These are phyloP conservation scores for Nasonia longicornis DNA, from an alignment of 1,140 invertebrate genomes.

Conservation along the genomic window DNA sequence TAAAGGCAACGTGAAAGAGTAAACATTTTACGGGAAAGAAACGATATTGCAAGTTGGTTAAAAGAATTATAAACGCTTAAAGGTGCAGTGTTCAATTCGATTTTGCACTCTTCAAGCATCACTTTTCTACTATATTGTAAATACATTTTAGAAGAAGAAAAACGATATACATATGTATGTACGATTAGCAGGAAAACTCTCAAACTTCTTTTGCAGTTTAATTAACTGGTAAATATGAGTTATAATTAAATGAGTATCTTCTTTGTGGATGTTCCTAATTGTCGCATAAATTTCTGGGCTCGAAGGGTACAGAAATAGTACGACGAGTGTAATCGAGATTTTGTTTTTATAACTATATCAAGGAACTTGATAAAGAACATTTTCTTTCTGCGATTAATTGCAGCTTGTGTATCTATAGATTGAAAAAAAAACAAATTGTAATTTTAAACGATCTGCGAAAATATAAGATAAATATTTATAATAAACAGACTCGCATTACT, in stretches of 20 bases:
- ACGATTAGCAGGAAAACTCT: slow-evolving; percentile 41
- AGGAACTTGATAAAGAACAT: slow-evolving; percentile 40
- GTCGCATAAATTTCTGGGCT: slow-evolving; percentile 34
- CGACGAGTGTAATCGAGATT: slow-evolving; percentile 39
- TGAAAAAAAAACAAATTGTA: slow-evolving; percentile 31
- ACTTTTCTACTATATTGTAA: slow-evolving; percentile 48
- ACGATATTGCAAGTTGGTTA: slow-evolving; percentile 1
- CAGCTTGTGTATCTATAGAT: slow-evolving; percentile 37
- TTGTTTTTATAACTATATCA: slow-evolving; percentile 35
- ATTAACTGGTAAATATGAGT: slow-evolving; percentile 35
- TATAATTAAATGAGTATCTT: slow-evolving; percentile 44
- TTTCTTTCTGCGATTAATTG: slow-evolving; percentile 42
- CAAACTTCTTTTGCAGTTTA: slow-evolving; percentile 39
- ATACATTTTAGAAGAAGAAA: slow-evolving; percentile 37
- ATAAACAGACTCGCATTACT: slow-evolving; percentile 25
- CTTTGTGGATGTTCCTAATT: slow-evolving; percentile 47
- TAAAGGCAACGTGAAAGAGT: not conserved
- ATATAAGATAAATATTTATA: slow-evolving; percentile 47
- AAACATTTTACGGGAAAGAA: slow-evolving; percentile 5
- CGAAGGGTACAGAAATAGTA: slow-evolving; percentile 17
- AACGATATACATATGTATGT: slow-evolving; percentile 41
- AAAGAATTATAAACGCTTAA: slow-evolving; percentile 25
- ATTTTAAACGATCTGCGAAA: slow-evolving; percentile 40
- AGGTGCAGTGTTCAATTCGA: slow-evolving; percentile 38
- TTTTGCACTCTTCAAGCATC: slow-evolving; percentile 38